A percentile compares a stretch with the other conserved stretches of the same genome.
Evolutionary conservation across 92 coral and sea anemone genomes (phyloP).

Genomic region (Zoanthus sansibaricus): DNA sequence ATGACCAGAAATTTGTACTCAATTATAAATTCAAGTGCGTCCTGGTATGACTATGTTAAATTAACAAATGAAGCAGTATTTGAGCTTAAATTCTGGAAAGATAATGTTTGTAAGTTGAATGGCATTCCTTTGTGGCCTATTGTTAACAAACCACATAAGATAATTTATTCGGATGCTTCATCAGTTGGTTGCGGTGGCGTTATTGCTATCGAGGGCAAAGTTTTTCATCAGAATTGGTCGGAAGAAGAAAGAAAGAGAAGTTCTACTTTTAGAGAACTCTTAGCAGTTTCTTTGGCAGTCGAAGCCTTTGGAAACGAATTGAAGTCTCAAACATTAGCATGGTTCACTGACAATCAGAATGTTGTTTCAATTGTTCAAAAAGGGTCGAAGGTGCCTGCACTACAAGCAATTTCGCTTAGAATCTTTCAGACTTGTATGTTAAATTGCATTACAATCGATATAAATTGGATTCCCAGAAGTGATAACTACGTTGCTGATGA

Average conservation of each 20-base stretch:
- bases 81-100: constrained; percentile 52
- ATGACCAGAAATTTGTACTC: constrained; percentile 63
- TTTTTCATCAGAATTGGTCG: constrained; percentile 76
- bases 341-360: constrained; percentile 62
- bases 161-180: constrained; percentile 62
- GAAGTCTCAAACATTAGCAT: constrained; percentile 44
- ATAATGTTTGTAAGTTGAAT: constrained; percentile 3
- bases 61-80: constrained; percentile 20
- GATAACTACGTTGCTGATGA: constrained; percentile 53
- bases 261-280: constrained; percentile 62
- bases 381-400: constrained; percentile 57
- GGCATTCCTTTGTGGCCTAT: constrained; percentile 28
- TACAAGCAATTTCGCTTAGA: constrained; percentile 52
- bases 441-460: constrained; percentile 46
- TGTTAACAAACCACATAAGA: constrained; percentile 37
- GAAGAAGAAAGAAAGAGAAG: constrained; percentile 51
- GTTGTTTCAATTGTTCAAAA: constrained; percentile 46
- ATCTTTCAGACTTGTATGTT: constrained; percentile 39
- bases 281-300: constrained; percentile 56
- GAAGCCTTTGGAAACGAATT: constrained; percentile 44
- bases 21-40: constrained; percentile 50
- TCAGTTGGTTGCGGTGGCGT: constrained; percentile 43
- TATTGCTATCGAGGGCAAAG: constrained; percentile 51
- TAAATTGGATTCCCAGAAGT: constrained; percentile 64
- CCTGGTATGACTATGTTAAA: constrained; percentile 48